Percentiles rank a stretch among this genome's conserved stretches.
These are phyloP conservation scores for Platycheirus rosarum DNA, from an alignment of 2,888 invertebrate genomes.

Conservation along the genomic window DNA sequence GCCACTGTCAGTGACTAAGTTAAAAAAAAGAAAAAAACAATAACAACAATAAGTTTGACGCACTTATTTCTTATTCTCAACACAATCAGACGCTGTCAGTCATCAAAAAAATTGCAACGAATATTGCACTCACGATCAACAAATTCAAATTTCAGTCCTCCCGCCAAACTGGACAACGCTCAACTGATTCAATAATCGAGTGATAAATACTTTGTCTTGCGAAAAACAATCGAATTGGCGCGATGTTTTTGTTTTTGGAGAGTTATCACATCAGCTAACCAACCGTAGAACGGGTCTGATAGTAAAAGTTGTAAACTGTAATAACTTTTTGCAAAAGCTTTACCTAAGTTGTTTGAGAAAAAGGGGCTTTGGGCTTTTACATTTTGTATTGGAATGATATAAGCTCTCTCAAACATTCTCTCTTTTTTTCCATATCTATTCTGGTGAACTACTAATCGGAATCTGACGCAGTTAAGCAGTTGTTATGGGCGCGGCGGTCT, in stretches of 20 bases:
- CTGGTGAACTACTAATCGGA: no score
- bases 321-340: neutral
- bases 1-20: neutral
- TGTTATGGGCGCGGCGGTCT: no score
- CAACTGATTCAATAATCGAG: constrained; percentile 25
- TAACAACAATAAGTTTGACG: constrained; percentile 23
- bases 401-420: no score
- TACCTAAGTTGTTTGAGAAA: no score
- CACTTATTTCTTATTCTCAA: constrained; percentile 2
- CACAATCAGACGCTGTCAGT: neutral
- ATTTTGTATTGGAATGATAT: no score
- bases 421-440: no score
- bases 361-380: no score
- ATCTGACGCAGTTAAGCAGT: no score
- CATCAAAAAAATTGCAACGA: neutral
- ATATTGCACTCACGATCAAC: constrained; percentile 2
- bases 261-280: constrained; percentile 4
- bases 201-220: constrained; percentile 3
- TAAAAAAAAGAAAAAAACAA: constrained; percentile 7
- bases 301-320: neutral
- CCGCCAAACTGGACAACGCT: constrained; percentile 33
- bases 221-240: constrained; percentile 11
- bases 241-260: constrained; percentile 19
- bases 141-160: constrained; percentile 12
- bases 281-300: neutral